Percentiles rank a stretch among this genome's conserved stretches.
Conservation (phyloP, 2,797 vertebrate species). For the Hydrolagus colliei region DNA sequence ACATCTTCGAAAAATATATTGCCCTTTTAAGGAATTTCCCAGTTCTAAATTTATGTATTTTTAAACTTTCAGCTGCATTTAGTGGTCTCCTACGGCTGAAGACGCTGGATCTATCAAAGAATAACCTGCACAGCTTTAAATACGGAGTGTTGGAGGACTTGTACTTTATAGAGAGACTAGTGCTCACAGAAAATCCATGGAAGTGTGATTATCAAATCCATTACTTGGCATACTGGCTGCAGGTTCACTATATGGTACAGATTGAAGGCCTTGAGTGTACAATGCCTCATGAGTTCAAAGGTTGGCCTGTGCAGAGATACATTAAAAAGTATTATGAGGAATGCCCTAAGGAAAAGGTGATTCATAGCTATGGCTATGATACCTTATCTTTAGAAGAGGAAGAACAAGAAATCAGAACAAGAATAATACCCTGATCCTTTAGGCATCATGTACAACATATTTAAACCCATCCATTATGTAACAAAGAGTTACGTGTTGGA, state of each 20-base stretch:
- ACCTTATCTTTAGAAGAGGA: constrained; percentile 59
- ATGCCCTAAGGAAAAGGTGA: constrained; percentile 80
- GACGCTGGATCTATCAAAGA: constrained; percentile 89
- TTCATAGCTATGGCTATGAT: constrained; percentile 54
- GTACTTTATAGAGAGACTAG: constrained; percentile 82
- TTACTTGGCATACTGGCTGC: constrained; percentile 95
- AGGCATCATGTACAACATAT: background rate
- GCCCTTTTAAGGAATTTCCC: background rate
- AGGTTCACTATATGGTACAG: constrained; percentile 78
- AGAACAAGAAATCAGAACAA: constrained; percentile 53
- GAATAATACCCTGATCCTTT: background rate
- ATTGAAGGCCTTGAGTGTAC: constrained; percentile 78
- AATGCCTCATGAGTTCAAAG: constrained; percentile 76
- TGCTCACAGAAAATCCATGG: constrained; percentile 85
- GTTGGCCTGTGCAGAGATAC: constrained; percentile 84
- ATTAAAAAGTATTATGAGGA: constrained; percentile 92
- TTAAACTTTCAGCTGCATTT: constrained; percentile 70
- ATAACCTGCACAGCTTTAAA: constrained; percentile 79
- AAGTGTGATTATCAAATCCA: constrained; percentile 95
- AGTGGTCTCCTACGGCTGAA: constrained; percentile 76
- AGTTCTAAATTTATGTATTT: constrained; percentile 40
- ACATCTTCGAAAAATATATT: background rate
- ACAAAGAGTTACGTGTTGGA: background rate
- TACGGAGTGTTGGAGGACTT: constrained; percentile 90
- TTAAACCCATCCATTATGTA: background rate